phyloP scores from a whole-genome alignment of 2,888 invertebrate species.

The Lampropteryx suffumata region DNA sequence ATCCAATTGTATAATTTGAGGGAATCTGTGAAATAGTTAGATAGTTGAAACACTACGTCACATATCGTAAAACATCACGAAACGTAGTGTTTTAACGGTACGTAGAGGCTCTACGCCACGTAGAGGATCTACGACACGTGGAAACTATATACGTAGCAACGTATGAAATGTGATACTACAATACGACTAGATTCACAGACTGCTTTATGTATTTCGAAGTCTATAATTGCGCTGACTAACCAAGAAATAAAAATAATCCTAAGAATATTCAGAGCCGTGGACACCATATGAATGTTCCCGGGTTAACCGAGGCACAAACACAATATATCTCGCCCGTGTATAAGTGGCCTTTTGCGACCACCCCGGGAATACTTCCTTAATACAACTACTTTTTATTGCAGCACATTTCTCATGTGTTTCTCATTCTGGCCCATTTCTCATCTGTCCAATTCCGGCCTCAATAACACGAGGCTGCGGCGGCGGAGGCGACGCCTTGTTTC shows the following conservation, averaged over 20 bases:
- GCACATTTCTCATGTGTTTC: constrained; percentile 30
- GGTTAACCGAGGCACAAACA: constrained; percentile 10
- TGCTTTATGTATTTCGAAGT: no score
- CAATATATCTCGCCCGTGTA: constrained; percentile 25
- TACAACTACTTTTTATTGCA: constrained; percentile 34
- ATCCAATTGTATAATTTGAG: no score
- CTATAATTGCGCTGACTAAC: no score
- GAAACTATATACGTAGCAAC: neutral
- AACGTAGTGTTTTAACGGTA: neutral
- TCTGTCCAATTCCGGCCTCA: constrained; percentile 21
- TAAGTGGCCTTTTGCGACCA: constrained; percentile 28
- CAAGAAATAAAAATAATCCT: neutral
- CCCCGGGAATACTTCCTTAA: constrained; percentile 32
- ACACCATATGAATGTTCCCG: neutral
- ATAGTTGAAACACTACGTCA: no score
- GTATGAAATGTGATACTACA: no score
- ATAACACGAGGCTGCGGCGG: constrained; percentile 9
- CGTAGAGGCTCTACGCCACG: constrained; percentile 6
- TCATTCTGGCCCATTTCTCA: constrained; percentile 31
- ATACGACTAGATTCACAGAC: no score
- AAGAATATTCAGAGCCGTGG: neutral
- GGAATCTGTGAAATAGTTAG: no score
- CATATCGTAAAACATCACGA: no score
- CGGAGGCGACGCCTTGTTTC: neutral
- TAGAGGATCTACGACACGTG: no score